Evolutionary conservation across 2,113 vertebrate species (phyloP).

Genomic region (Oryzias melastigma): DNA sequence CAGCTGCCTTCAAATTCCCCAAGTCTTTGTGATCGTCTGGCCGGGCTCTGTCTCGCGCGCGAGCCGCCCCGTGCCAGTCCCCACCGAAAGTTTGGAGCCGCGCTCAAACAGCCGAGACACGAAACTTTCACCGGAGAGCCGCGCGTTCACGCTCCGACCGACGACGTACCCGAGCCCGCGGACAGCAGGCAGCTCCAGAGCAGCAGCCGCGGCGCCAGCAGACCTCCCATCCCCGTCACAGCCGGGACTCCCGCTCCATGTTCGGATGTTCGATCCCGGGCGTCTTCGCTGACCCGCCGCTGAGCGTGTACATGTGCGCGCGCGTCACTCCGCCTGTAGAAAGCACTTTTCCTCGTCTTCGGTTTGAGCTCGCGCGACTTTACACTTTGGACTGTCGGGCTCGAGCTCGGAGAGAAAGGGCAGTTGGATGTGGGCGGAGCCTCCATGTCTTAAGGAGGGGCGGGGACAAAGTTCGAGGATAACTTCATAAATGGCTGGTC

Average conservation of each 20-base stretch:
- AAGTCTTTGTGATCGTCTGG: no score
- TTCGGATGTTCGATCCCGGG: slow-evolving; percentile 5
- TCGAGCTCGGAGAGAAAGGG: slow-evolving; percentile 58
- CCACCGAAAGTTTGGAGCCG: no score
- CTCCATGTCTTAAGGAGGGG: slow-evolving; percentile 61
- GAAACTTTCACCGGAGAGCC: no score
- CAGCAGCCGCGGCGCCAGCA: slow-evolving; percentile 47
- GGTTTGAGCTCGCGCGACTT: slow-evolving; percentile 48
- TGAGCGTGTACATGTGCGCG: no score
- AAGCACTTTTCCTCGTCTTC: no score
- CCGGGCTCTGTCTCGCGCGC: no score
- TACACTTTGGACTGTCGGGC: slow-evolving; percentile 52
- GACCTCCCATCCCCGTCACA: slow-evolving; percentile 66
- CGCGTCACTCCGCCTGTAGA: no score
- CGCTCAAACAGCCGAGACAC: no score
- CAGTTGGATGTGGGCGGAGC: slow-evolving; percentile 49
- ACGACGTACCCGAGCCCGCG: slow-evolving; percentile 65
- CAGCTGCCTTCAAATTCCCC: slow-evolving; percentile 15
- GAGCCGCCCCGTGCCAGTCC: no score
- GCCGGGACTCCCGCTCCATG: slow-evolving; percentile 59
- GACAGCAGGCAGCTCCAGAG: slow-evolving; percentile 58
- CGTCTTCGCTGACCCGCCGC: no score
- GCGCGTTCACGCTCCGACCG: no score
- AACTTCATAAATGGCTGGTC: not conserved
- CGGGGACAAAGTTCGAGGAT: not conserved